Base-by-base conservation (phyloP, 2,113 vertebrate species). In the Tylochromis polylepis region DNA sequence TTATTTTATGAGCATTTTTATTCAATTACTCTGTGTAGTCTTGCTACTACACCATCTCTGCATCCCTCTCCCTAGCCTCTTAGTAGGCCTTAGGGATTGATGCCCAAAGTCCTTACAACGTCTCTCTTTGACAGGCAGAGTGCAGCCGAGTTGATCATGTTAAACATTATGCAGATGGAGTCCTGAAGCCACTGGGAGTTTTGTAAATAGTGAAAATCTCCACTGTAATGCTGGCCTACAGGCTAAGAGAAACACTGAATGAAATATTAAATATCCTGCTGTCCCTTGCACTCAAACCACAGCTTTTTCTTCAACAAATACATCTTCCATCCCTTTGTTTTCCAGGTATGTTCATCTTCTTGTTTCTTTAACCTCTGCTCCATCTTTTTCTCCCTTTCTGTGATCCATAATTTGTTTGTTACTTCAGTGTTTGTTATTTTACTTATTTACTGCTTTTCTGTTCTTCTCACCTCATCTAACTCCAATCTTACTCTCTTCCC, bases 81-180 rank as follows among this genome's bases (percentile, higher is more conserved):
- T 36, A 75, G 85, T 56, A 55, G 72, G 75, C 89, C 90, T 90
- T 77, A 58, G 87, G 89, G 88, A 92, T 20, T 49, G 84, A 82
- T 88, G 93, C 89, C 91, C 90, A 84, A 88, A 93, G 83, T 67
- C 89, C 91, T 89, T 88, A 92, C 90, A 91, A 49, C 57, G 60
- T 88, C 60, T 89, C 58, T 80, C 82, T 93, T 87, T 92, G 89
- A 93, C 57, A 20, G 87, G 70, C 88, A 82, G 87, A 85, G 92
- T 46, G 79, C 59, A 84, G 92, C 88, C 51, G 24, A 89, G 91
- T 81, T 56, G 67, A 91, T 88, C 89, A 92, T 94, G 93, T 94
- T 89, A 93, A 94, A 91, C 91, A 90, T 90, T 93, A 93, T 95
- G 94, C 88, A 93, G 91, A 95, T 93, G 87, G 79, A 87, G 85